Conservation (phyloP, 2,113 vertebrate species). For the Centropus bengalensis region DNA sequence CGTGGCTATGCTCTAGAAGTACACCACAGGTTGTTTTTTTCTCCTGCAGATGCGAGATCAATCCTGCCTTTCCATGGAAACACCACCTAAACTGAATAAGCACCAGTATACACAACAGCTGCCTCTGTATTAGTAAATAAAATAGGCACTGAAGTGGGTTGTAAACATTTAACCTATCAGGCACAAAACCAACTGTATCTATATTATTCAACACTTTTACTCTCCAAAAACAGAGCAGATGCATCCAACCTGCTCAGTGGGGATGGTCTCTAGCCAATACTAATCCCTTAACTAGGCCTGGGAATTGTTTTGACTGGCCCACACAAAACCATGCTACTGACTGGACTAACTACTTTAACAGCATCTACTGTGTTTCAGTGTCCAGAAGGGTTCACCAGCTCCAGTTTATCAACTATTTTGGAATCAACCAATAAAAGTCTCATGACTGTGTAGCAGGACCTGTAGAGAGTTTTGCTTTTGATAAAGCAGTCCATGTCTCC, state of each 20-base stretch:
- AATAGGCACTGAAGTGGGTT: not conserved
- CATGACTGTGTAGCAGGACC: not conserved
- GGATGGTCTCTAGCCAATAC: not conserved
- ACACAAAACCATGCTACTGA: not conserved
- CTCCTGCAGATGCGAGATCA: not conserved
- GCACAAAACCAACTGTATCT: not conserved
- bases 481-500: not conserved
- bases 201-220: not conserved
- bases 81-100: not conserved
- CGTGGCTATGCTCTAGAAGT: not conserved
- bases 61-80: not conserved
- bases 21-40: not conserved
- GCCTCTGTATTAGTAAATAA: not conserved
- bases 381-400: not conserved
- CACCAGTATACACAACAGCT: not conserved
- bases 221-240: not conserved
- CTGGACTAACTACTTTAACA: not conserved
- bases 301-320: not conserved
- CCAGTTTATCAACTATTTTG: not conserved
- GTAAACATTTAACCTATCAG: not conserved
- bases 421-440: not conserved
- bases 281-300: not conserved
- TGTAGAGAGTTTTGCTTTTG: not conserved
- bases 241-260: not conserved
- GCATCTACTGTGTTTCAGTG: not conserved